phyloP scores from a whole-genome alignment of 1,140 invertebrate genomes.

The Dendroctonus valens region DNA sequence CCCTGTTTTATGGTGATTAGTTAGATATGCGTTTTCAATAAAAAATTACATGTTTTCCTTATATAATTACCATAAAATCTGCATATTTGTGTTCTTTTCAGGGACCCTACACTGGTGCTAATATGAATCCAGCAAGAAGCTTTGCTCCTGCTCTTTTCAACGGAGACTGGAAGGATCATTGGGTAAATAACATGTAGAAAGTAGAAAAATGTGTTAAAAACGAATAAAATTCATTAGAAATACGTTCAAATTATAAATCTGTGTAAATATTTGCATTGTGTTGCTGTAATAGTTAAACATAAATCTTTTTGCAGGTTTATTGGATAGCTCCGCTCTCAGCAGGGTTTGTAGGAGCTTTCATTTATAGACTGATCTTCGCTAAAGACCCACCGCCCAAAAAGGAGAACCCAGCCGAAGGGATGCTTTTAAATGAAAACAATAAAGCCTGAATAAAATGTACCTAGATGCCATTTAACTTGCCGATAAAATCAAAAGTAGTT shows the following conservation, averaged over 20 bases:
- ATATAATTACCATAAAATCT: too few relatives aligned
- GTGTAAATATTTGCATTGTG: not conserved
- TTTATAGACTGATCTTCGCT: slow-evolving; percentile 57
- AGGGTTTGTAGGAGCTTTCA: slow-evolving; percentile 57
- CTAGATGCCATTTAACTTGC: not conserved
- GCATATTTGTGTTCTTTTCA: slow-evolving; percentile 46
- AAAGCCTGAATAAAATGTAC: slow-evolving; percentile 20
- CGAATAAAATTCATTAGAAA: too few relatives aligned
- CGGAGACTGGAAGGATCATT: slow-evolving; percentile 66
- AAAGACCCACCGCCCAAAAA: slow-evolving; percentile 35
- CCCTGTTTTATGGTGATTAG: too few relatives aligned
- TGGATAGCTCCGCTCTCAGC: slow-evolving; percentile 69
- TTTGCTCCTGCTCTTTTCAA: slow-evolving; percentile 75
- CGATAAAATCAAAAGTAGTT: not conserved
- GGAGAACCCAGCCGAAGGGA: slow-evolving; percentile 33
- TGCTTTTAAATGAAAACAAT: slow-evolving; percentile 38
- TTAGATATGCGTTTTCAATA: too few relatives aligned
- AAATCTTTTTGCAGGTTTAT: slow-evolving; percentile 58
- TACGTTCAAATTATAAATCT: too few relatives aligned
- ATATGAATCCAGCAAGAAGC: slow-evolving; percentile 79
- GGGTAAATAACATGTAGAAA: slow-evolving; percentile 57
- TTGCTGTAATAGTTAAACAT: not conserved
- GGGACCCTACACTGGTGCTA: slow-evolving; percentile 74
- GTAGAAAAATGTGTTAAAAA: too few relatives aligned
- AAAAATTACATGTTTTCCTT: too few relatives aligned